Conservation (phyloP, 2,888 invertebrate species). For the Habrosyne pyritoides region DNA sequence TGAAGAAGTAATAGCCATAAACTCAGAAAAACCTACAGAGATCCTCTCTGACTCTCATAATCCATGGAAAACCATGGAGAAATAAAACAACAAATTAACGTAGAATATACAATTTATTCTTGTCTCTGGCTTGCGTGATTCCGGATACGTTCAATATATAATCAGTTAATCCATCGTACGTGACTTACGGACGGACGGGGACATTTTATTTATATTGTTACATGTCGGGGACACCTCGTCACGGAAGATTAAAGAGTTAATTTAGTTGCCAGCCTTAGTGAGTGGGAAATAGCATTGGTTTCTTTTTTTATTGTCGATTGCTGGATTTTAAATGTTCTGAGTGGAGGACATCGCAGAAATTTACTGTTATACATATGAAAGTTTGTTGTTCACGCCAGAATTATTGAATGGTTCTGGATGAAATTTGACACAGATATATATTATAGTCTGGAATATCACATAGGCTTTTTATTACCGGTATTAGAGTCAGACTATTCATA, state of each 20-base stretch:
- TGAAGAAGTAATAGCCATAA: too few relatives aligned
- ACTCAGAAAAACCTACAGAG: too few relatives aligned
- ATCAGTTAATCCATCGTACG: constrained; percentile 16
- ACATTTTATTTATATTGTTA: constrained; percentile 13
- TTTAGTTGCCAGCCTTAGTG: constrained; percentile 6
- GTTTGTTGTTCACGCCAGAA: too few relatives aligned
- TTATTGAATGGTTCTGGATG: too few relatives aligned
- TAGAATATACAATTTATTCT: background rate
- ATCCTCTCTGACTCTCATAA: too few relatives aligned
- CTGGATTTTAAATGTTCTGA: constrained; percentile 10
- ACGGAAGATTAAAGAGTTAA: constrained; percentile 19
- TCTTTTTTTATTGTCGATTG: constrained; percentile 1
- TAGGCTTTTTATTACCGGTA: too few relatives aligned
- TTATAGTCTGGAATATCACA: too few relatives aligned
- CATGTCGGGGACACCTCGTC: constrained; percentile 1
- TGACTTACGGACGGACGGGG: constrained; percentile 15
- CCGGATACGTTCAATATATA: constrained; percentile 14
- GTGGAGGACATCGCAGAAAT: background rate
- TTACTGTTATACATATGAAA: too few relatives aligned
- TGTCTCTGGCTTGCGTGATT: constrained; percentile 1
- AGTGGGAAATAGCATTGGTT: constrained; percentile 7
- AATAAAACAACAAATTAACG: constrained; percentile 20
- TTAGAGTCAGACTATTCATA: too few relatives aligned
- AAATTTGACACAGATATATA: too few relatives aligned
- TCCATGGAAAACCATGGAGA: background rate